Evolutionary conservation across 2,888 invertebrate species (phyloP).

Genomic region (Ophonus ardosiacus): DNA sequence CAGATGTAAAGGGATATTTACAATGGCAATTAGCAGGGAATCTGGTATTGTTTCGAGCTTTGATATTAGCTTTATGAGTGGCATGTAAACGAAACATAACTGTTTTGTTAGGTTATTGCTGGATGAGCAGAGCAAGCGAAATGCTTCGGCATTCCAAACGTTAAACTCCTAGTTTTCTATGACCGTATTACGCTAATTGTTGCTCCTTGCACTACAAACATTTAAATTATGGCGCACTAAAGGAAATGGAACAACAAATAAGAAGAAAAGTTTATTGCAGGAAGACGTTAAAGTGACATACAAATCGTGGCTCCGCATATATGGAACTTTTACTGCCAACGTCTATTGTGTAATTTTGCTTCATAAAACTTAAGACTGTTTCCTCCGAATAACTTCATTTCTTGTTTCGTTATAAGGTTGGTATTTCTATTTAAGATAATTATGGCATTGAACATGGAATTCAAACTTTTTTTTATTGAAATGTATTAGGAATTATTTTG

Average conservation of each 20-base stretch:
- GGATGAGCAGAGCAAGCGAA: neutral
- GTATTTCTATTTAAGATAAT: neutral
- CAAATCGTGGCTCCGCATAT: neutral
- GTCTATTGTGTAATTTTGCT: neutral
- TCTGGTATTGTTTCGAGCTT: slow-evolving; percentile 22
- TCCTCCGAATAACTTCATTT: neutral
- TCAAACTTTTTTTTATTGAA: neutral
- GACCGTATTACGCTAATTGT: slow-evolving; percentile 25
- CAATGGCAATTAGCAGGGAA: slow-evolving; percentile 45
- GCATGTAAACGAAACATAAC: slow-evolving; percentile 44
- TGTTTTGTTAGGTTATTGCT: slow-evolving; percentile 22
- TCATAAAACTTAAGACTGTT: neutral
- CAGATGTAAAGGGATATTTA: slow-evolving; percentile 48
- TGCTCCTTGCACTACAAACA: neutral
- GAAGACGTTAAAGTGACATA: slow-evolving; percentile 4
- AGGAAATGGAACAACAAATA: slow-evolving; percentile 22
- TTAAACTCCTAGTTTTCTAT: slow-evolving; percentile 26
- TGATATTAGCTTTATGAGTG: slow-evolving; percentile 47
- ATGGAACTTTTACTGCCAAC: neutral
- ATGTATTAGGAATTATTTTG: neutral
- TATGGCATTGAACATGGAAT: neutral
- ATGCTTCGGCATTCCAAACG: slow-evolving; percentile 20
- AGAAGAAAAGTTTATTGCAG: neutral
- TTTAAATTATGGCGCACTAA: slow-evolving; percentile 6
- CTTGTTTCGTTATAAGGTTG: neutral